A percentile compares a stretch with the other conserved stretches of the same genome.
phyloP scores from a whole-genome alignment of 2,888 invertebrate species.

The Amblyjoppa fuscipennis region DNA sequence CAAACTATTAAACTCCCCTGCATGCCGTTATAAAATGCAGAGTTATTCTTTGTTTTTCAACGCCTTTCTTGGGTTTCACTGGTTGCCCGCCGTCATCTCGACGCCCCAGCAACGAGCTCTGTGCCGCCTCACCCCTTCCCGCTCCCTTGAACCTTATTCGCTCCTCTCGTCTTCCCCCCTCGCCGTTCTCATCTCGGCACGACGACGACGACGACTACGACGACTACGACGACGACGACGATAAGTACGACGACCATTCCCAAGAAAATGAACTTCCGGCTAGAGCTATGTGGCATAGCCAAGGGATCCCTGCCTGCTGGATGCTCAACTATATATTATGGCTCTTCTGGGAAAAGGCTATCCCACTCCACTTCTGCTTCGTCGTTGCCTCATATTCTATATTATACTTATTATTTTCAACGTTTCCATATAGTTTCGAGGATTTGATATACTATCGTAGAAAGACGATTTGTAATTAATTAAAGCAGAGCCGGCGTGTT shows the following conservation, averaged over 20 bases:
- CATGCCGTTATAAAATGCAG: not conserved
- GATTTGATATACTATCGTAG: slow-evolving; percentile 7
- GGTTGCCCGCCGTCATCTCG: slow-evolving; percentile 47
- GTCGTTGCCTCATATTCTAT: slow-evolving; percentile 51
- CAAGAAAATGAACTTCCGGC: slow-evolving; percentile 72
- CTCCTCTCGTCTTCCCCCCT: slow-evolving; percentile 53
- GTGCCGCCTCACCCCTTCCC: slow-evolving; percentile 3
- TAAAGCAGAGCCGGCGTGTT: not conserved
- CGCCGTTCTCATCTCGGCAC: slow-evolving; percentile 42
- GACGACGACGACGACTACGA: slow-evolving; percentile 44
- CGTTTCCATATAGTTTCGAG: slow-evolving; percentile 45
- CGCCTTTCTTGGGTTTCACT: slow-evolving; percentile 51
- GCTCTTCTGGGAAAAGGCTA: slow-evolving; percentile 56
- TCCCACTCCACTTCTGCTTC: slow-evolving; percentile 46
- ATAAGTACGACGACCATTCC: slow-evolving; percentile 68
- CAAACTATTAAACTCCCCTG: not conserved
- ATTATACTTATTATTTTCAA: slow-evolving; percentile 50
- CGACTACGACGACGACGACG: slow-evolving; percentile 59
- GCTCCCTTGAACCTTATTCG: slow-evolving; percentile 55
- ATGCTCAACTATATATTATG: slow-evolving; percentile 64
- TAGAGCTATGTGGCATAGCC: slow-evolving; percentile 60
- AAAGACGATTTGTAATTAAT: not conserved
- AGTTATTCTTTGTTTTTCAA: slow-evolving; percentile 39
- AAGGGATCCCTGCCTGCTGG: slow-evolving; percentile 31
- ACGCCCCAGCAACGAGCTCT: slow-evolving; percentile 51